Conservation (phyloP, 2,113 vertebrate species). For the Bucco capensis region DNA sequence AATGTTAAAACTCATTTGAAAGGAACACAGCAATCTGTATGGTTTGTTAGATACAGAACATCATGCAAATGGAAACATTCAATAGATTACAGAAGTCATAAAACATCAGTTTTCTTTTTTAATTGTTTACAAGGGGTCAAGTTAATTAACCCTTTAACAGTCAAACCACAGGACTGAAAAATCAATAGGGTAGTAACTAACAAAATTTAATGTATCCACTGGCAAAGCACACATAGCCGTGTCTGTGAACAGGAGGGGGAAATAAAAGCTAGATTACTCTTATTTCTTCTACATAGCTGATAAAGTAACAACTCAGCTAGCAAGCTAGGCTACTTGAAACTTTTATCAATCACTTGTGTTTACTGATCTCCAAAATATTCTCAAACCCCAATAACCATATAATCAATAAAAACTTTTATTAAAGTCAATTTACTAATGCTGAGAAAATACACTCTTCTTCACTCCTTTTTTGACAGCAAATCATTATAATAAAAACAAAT, state of each 20-base stretch:
- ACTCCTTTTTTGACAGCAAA: conserved; percentile 27
- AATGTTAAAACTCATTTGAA: conserved; percentile 64
- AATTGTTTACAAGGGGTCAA: conserved; percentile 56
- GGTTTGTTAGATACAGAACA: conserved; percentile 57
- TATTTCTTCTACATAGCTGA: conserved; percentile 33
- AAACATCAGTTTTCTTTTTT: conserved; percentile 25
- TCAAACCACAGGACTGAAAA: conserved; percentile 69
- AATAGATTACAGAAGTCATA: conserved; percentile 71
- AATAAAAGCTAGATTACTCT: conserved; percentile 35
- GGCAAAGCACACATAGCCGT: not conserved
- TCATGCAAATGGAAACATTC: conserved; percentile 75
- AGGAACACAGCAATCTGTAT: conserved; percentile 60
- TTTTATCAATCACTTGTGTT: not conserved
- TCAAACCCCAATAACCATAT: not conserved
- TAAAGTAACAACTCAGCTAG: not conserved
- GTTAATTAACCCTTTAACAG: conserved; percentile 65
- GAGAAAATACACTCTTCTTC: conserved; percentile 3
- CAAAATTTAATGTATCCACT: conserved; percentile 49
- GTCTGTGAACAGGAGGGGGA: conserved; percentile 3
- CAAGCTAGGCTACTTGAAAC: not conserved
- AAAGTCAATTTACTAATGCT: not conserved
- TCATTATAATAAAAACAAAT: conserved; percentile 21
- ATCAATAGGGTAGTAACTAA: conserved; percentile 26
- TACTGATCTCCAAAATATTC: not conserved
- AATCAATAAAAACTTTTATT: not conserved